Base-by-base conservation (phyloP, 2,797 vertebrate species). In the Gymnothorax reevesii region DNA sequence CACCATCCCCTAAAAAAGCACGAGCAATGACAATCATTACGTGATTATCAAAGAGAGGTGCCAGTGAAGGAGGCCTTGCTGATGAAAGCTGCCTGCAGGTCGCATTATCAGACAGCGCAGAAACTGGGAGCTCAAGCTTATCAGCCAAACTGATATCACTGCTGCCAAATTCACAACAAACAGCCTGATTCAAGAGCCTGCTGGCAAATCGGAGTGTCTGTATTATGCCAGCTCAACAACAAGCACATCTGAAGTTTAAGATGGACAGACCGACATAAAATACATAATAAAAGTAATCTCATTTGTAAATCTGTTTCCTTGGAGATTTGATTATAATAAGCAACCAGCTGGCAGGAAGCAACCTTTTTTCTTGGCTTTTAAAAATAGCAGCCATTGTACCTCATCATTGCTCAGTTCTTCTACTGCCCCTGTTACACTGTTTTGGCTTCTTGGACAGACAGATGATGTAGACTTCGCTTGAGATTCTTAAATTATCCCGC, bases 61-160 rank as follows among this genome's bases (percentile, higher is more conserved):
- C 73, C 73, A 77, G 73, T 17, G 33, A 42, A 77, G 42, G 73
- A 52, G 73, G 73, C 73, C 33, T 77, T 77, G 73, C 73, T 77
- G 73, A 75, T 42, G 33, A 75, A 42, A 33, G 73, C 33, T 77
- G 13, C 73, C 1, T 42, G 33, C 33, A 42, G 33, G 33, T 52
- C 73, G 33, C 33, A 20, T 52, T 42, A 77, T 10, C 71, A 75
- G n/a, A 75, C 71, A 75, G 71, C 15, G 4, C 20, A 13, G 13
- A 42, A 42, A 33, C 73, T 77, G 33, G 4, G 13, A 52, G 73
- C 73, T 77, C 73, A 15, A 42, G 73, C 33, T 77, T 77, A 49
- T 77, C 73, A 77, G 73, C 73, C 33, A 77, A 77, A 77, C 73
- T 77, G 73, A 42, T 42, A 15, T 13, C 20, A 75, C 71, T 75